These are phyloP conservation scores for Homarus americanus DNA, from an alignment of 1,140 invertebrate species.

Conservation along the genomic window DNA sequence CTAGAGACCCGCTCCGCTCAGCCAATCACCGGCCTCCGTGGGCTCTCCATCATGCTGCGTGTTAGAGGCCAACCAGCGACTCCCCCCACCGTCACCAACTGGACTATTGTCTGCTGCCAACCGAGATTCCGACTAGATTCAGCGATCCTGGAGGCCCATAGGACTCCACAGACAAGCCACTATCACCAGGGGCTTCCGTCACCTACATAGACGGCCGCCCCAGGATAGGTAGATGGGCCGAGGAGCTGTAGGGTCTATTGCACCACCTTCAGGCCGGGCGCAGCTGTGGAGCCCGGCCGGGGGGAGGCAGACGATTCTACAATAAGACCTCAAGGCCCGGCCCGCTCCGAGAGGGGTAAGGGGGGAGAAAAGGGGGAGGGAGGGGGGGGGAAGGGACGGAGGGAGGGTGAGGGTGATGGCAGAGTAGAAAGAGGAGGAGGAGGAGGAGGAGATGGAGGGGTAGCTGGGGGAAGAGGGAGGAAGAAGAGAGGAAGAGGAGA, in stretches of 20 bases:
- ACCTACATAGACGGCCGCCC: not conserved
- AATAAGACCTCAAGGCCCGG: conserved; percentile 63
- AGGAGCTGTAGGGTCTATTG: conserved; percentile 2
- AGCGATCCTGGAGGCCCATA: not conserved
- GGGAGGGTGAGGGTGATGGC: not conserved
- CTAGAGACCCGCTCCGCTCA: conserved; percentile 30
- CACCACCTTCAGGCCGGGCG: conserved; percentile 10
- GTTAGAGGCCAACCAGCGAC: conserved; percentile 50
- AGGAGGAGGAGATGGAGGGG: not conserved
- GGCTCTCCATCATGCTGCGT: conserved; percentile 64
- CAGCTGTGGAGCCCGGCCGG: conserved; percentile 21
- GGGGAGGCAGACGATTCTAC: conserved; percentile 60
- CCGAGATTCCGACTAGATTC: not conserved
- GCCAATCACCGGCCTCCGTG: conserved; percentile 49
- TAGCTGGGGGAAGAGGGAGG: not conserved
- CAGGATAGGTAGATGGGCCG: not conserved
- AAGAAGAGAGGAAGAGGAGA: not conserved
- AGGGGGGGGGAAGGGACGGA: not conserved
- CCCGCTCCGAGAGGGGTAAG: conserved; percentile 7
- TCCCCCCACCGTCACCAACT: conserved; percentile 57
- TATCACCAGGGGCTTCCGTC: not conserved
- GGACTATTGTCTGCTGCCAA: conserved; percentile 46
- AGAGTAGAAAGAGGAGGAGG: not conserved
- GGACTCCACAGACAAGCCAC: not conserved
- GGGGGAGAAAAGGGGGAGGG: conserved; percentile 3